Conservation (phyloP, 2,888 invertebrate species). For the Ischnus inquisitorius region DNA sequence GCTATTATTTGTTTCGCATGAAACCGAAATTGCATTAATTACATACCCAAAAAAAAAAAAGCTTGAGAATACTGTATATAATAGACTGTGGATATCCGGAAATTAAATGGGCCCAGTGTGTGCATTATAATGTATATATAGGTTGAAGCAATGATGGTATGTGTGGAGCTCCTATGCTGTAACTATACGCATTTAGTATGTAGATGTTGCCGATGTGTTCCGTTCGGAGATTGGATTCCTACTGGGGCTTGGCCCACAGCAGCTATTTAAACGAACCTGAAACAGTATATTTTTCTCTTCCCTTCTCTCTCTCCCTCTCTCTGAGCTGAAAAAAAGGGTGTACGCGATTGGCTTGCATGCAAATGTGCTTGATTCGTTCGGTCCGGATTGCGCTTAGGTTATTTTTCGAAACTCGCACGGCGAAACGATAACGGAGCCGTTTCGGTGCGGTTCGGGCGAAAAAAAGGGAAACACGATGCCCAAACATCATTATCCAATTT, state of each 20-base stretch:
- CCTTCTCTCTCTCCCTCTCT: slow-evolving; percentile 23
- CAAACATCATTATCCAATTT: slow-evolving; percentile 72
- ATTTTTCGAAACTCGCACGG: slow-evolving; percentile 61
- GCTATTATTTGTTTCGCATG: background rate
- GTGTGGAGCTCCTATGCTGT: background rate
- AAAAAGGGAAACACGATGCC: slow-evolving; percentile 54
- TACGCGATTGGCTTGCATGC: slow-evolving; percentile 68
- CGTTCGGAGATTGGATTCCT: slow-evolving; percentile 65
- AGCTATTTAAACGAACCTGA: slow-evolving; percentile 62
- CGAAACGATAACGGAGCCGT: background rate
- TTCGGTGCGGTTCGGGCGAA: slow-evolving; percentile 19
- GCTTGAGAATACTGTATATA: background rate
- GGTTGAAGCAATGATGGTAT: background rate
- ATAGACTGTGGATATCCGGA: slow-evolving; percentile 32
- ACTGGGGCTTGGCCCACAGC: slow-evolving; percentile 16
- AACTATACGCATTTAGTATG: slow-evolving; percentile 23
- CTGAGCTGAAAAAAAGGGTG: slow-evolving; percentile 62
- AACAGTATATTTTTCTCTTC: slow-evolving; percentile 15
- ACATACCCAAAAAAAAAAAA: slow-evolving; percentile 22
- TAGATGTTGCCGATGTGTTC: slow-evolving; percentile 57
- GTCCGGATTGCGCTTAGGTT: slow-evolving; percentile 66
- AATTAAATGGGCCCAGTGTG: slow-evolving; percentile 48
- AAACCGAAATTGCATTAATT: slow-evolving; percentile 35
- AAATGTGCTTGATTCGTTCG: slow-evolving; percentile 67
- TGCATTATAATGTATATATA: slow-evolving; percentile 24